Evolutionary conservation across 2,113 vertebrate genomes (phyloP), one percentile per base, ranked within the genome.

Genomic region (Caranx ignobilis): DNA sequence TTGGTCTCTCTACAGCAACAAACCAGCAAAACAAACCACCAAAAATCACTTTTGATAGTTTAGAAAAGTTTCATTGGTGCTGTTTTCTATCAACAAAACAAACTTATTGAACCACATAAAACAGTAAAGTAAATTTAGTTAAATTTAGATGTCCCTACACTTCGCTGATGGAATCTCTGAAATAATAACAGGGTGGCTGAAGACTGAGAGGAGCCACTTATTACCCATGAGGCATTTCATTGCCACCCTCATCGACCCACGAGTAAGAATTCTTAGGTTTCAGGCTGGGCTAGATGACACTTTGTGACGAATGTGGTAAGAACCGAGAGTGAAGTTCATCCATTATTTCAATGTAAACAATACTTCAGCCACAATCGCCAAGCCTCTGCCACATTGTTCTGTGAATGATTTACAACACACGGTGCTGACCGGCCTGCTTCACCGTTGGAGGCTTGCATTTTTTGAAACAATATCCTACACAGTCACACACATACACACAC

Each of bases 291-390:
- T 32, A 3, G 56, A 82, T 86, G 87, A 81, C 85, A 81, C 72
- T 67, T 71, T 26, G 64, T 85, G 87, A 90, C 32, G 6, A 82
- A 89, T 77, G 87, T 54, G 75, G 66, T 78, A 62, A 59, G 34
- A 83, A 81, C 19, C n/a, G 70, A 80, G 69, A 84, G 37, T 73
- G 67, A 86, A 74, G 55, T 90, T 76, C 81, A 79, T 84, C 88
- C 63, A 31, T 88, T 82, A 84, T 86, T 73, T 76, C 77, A 61
- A 31, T 31, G 78, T 84, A 87, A 85, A 81, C 79, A 81, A 81
- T 84, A 83, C 50, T 76, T 78, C 75, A 54, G 79, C 77, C 21
- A 10, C 59, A 67, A 88, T 86, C 71, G 78, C 68, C 13, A 5
- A 50, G 57, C 37, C 65, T 63, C 37, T 15, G 45, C 37, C 1